Conservation (phyloP, 2,888 invertebrate species). For the Pseudanteris insignis region DNA sequence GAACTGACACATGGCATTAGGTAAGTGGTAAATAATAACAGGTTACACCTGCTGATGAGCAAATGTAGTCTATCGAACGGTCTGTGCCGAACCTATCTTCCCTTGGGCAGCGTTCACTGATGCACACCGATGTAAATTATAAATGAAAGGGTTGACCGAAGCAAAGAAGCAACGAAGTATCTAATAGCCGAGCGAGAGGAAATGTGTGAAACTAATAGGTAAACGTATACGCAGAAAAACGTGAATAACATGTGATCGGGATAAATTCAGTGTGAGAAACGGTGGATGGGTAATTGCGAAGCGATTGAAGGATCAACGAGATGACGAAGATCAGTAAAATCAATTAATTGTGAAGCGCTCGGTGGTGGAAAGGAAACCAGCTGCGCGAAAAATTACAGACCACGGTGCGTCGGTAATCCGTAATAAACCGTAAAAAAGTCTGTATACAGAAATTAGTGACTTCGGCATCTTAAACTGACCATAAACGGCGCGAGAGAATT, state of each 20-base stretch:
- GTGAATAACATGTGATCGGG: no score
- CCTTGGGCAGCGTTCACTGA: constrained; percentile 51
- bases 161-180: constrained; percentile 40
- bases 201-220: no score
- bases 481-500: constrained; percentile 28
- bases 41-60: constrained; percentile 65
- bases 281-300: constrained; percentile 11
- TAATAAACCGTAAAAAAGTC: constrained; percentile 35
- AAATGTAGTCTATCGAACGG: constrained; percentile 58
- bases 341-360: constrained; percentile 26
- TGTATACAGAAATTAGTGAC: constrained; percentile 32
- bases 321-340: constrained; percentile 17
- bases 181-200: constrained; percentile 8
- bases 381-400: constrained; percentile 16
- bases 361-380: constrained; percentile 9
- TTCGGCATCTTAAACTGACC: constrained; percentile 34
- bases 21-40: constrained; percentile 67
- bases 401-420: constrained; percentile 2
- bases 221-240: no score
- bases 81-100: constrained; percentile 48
- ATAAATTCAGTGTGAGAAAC: not conserved
- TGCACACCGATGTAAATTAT: constrained; percentile 41
- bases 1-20: constrained; percentile 64
- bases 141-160: constrained; percentile 45
- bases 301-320: constrained; percentile 12